Conservation (phyloP, 2,113 vertebrate species). For the Antechinus flavipes region DNA sequence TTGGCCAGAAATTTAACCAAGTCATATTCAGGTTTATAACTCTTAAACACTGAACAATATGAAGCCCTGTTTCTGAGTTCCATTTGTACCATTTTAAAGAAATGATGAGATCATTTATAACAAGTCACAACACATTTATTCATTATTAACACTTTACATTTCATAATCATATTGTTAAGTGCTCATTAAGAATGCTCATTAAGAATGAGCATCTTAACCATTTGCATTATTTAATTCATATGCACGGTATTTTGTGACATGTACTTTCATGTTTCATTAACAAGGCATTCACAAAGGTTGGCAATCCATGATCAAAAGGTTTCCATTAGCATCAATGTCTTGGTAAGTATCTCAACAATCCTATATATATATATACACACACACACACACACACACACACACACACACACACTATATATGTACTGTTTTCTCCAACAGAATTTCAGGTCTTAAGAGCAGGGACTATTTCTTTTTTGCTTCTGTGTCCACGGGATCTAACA, state of each 20-base stretch:
- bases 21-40: slow-evolving; percentile 13
- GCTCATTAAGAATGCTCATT: slow-evolving; percentile 70
- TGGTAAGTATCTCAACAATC: not conserved
- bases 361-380: not conserved
- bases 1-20: slow-evolving; percentile 25
- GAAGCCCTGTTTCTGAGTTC: slow-evolving; percentile 29
- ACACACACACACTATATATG: not conserved
- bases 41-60: not conserved
- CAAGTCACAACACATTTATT: slow-evolving; percentile 71
- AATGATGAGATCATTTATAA: slow-evolving; percentile 52
- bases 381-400: no score
- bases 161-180: slow-evolving; percentile 69
- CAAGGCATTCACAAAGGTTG: not conserved
- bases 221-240: slow-evolving; percentile 71
- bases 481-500: not conserved
- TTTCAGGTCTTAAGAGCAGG: not conserved
- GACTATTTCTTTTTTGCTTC: not conserved
- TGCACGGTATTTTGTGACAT: slow-evolving; percentile 62
- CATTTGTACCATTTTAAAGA: not conserved
- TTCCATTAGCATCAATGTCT: not conserved
- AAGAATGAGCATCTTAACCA: not conserved
- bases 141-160: slow-evolving; percentile 66
- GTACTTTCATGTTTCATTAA: slow-evolving; percentile 71
- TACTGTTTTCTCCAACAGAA: not conserved
- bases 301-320: not conserved